Percentiles rank a stretch among this genome's conserved stretches.
These are phyloP conservation scores for Geotrupes spiniger DNA, from an alignment of 2,888 invertebrate genomes.

Conservation along the genomic window DNA sequence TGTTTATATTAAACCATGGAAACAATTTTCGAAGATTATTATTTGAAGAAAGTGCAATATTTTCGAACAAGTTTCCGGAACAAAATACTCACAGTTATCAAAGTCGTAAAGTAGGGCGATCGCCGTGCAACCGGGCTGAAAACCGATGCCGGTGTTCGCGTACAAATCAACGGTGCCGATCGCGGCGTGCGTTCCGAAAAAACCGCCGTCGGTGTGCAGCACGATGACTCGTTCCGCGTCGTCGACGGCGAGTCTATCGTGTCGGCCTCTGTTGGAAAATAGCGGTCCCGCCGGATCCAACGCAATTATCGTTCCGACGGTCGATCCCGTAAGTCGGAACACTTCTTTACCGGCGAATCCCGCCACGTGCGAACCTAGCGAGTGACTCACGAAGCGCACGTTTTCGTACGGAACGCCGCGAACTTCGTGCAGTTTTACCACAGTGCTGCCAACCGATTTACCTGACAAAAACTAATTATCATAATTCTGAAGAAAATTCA, in stretches of 20 bases:
- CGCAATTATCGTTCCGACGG: conserved; percentile 50
- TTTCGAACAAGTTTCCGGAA: too few relatives aligned
- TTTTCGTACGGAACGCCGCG: conserved; percentile 29
- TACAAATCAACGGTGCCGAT: conserved; percentile 46
- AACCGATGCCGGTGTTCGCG: conserved; percentile 45
- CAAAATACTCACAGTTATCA: too few relatives aligned
- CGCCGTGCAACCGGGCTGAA: conserved; percentile 45
- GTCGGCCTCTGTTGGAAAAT: conserved; percentile 30
- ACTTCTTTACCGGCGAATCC: conserved; percentile 37
- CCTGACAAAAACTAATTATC: too few relatives aligned
- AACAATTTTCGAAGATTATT: too few relatives aligned
- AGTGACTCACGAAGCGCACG: conserved; percentile 35
- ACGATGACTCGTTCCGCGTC: conserved; percentile 48
- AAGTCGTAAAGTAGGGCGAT: too few relatives aligned
- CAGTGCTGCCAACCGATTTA: too few relatives aligned
- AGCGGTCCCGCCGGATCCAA: conserved; percentile 55
- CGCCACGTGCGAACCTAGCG: conserved; percentile 39
- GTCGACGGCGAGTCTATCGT: conserved; percentile 40
- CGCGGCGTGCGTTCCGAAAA: conserved; percentile 44
- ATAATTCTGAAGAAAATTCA: too few relatives aligned
- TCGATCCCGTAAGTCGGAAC: conserved; percentile 28
- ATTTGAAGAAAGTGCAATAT: too few relatives aligned
- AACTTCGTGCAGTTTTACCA: conserved; percentile 26
- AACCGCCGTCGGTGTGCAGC: conserved; percentile 48
- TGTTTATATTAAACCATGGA: too few relatives aligned